Base-by-base conservation (phyloP, 92 coral and sea anemone genomes). In the Actinostola sp. region DNA sequence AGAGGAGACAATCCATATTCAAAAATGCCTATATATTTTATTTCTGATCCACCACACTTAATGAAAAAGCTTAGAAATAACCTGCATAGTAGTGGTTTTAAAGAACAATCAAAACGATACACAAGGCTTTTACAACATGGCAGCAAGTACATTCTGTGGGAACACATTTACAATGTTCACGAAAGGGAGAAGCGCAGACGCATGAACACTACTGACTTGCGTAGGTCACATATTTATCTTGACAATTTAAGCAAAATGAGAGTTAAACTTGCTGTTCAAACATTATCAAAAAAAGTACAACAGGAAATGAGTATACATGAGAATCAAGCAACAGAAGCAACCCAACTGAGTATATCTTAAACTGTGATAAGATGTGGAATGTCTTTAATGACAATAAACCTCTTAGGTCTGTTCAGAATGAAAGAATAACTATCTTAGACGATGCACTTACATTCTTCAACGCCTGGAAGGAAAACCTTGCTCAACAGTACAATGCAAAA, bases 1-100 rank as follows among this genome's bases (percentile, higher is more conserved):
- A 52, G 65, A 36, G 44, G 85, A 1, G 28, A 28, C 25, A 80
- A 86, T 70, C 91, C 72, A 15, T 80, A 66, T 46, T 62, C 83
- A 11, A 28, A 49, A 4, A 24, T 23, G 17, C 89, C 84, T 26
- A 43, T 78, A 33, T 78, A 52, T 57, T 78, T 84, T 44, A 71
- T 84, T 48, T 84, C 89, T 20, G 89, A 72, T 44, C 85, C 89
- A 5, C 89, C 89, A 6, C 80, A 77, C 58, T 28, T 84, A 11
- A 78, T 84, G 26, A 84, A 84, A 24, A 84, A 77, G 63, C 70
- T 84, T 8, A 29, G 84, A 11, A 84, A 84, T 12, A 77, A 86
- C 39, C 16, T 80, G 8, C 80, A 67, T 20, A 75, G 46, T 39
- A 80, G 91, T 75, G 86, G 86, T 8, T 70, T 74, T 56, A 86